These are phyloP conservation scores for Neuroscelio doddi DNA, from an alignment of 2,888 invertebrate genomes.

Conservation along the genomic window DNA sequence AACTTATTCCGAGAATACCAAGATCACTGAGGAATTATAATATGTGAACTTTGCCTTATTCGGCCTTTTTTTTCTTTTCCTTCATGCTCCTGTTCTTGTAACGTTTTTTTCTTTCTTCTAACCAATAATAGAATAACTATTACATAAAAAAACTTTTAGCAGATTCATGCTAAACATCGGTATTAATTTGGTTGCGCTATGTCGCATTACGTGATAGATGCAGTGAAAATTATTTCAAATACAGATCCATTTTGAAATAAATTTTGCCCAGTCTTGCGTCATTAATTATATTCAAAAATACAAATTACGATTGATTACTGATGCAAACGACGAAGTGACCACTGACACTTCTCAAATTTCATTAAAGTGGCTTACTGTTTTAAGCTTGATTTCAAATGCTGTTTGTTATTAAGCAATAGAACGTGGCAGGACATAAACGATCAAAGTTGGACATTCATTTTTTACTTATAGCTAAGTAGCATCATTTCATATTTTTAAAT, in stretches of 20 bases:
- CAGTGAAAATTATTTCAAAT: slow-evolving; percentile 70
- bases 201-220: slow-evolving; percentile 45
- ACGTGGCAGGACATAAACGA: no score
- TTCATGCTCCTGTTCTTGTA: not conserved
- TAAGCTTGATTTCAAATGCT: no score
- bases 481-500: no score
- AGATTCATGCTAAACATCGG: slow-evolving; percentile 2
- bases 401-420: no score
- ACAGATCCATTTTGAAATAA: slow-evolving; percentile 71
- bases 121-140: no score
- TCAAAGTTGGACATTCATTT: no score
- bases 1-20: slow-evolving; percentile 57
- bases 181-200: slow-evolving; percentile 8
- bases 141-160: no score
- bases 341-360: no score
- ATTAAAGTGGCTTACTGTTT: no score
- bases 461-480: no score
- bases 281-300: not conserved
- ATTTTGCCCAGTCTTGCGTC: slow-evolving; percentile 63
- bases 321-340: no score
- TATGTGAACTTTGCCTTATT: slow-evolving; percentile 49
- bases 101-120: not conserved
- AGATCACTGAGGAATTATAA: slow-evolving; percentile 58
- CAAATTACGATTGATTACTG: no score
- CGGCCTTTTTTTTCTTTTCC: slow-evolving; percentile 5